Evolutionary conservation across 64 coral and sea anemone genomes (phyloP), one percentile per base, ranked within the genome.

Genomic region (Montipora foliosa): DNA sequence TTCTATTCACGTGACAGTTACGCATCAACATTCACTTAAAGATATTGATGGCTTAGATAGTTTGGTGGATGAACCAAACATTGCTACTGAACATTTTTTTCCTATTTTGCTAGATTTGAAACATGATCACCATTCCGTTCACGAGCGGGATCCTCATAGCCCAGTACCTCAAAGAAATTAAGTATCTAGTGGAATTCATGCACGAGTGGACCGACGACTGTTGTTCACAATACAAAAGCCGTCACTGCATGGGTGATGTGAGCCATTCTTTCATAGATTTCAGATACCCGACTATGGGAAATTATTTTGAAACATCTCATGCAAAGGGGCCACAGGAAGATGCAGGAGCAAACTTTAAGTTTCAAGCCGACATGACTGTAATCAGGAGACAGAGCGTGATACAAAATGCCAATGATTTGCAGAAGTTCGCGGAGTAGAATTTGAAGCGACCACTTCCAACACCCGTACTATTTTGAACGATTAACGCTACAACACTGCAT

Each of bases 241-340:
- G 47, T 2, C 78, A 91, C 20, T 91, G 64, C 25, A 83, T 91
- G 79, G 78, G 67, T 3, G 79, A 91, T 74, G 64, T 82, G 6
- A 61, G 45, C 21, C 45, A 4, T 44, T 83, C 78, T 13, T 1
- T 45, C 2, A 14, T 21, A 6, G 79, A 75, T 12, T 91, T 91
- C 25, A 79, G 79, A 4, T 83, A 64, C 37, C 20, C 13, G 14
- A 83, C 90, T 17, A 53, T 91, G 1, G 15, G 70, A 62, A 91
- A 91, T 15, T 91, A 91, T 24, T 91, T 91, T 45, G 79, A 91
- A 83, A 91, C 67, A 44, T 91, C 67, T 3, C 79, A 91, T 19
- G 79, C 90, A 0, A 75, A 91, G 58, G 90, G 67, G 15, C 79
- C 79, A 2, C 66, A 83, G 16, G 79, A 83, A 12, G 66, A 79